Base-by-base conservation (phyloP, 1,140 invertebrate species). In the Phymorhynchus buccinoides region DNA sequence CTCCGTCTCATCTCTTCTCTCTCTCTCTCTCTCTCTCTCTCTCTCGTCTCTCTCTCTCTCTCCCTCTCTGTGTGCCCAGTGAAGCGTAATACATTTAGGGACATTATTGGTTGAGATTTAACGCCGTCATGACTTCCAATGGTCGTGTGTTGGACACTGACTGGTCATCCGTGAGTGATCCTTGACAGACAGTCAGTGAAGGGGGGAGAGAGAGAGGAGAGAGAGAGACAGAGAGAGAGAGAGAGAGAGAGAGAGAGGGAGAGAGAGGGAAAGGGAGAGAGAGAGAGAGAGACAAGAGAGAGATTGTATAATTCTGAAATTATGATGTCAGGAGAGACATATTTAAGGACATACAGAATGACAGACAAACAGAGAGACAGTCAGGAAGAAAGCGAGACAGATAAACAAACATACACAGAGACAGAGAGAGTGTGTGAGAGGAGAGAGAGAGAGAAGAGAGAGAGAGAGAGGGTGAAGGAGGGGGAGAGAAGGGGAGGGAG, bases 201-300 rank as follows among this genome's bases (percentile, higher is more conserved):
- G n/a, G n/a, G 56, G 48, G 14, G 48, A 48, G 81, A n/a, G 30
- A 41, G 81, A n/a, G 37, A 83, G 62, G 62, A 83, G 81, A 39
- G 18, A 41, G 30, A 37, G 81, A n/a, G 52, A 68, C 16, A 83
- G 30, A 68, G 81, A 83, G 52, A 68, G 30, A 68, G 81, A 83
- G 52, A 68, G 81, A 83, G 52, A 68, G 48, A 62, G 56, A n/a
- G 56, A 68, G 35, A 12, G 35, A 52, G 18, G n/a, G 48, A 37
- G 37, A 81, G 41, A 44, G 32, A n/a, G 9, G 12, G 41, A 37
- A 56, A n/a, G 27, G 41, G 35, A n/a, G 44, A 27, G 35, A 81
- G 22, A n/a, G 79, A 81, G 41, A 52, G 41, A 81, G 41, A n/a
- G 79, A 81, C 2, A 27, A 42, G n/a, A 35, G 79, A 12, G n/a